Evolutionary conservation across 37 sponge, comb jelly and placozoan genomes (phyloP), one percentile per base, ranked within the genome.

Genomic region (Beroe ovata): DNA sequence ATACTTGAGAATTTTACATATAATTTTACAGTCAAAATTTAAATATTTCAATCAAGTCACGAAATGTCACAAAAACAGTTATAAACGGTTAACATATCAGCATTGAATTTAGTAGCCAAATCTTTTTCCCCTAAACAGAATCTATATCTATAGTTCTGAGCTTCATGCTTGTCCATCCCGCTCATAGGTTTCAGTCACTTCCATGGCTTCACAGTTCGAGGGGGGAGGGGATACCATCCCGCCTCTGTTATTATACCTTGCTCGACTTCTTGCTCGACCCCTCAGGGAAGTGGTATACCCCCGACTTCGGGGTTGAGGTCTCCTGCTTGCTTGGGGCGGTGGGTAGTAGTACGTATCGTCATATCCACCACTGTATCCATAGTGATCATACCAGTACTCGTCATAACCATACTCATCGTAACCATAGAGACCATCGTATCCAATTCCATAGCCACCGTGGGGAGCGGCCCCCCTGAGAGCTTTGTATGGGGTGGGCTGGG

Each of bases 401-500:
- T 16, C 23, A 11, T 47, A 47, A 6, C 54, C 54, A 11, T 47
- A 47, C 11, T 11, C 54, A 14, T 62, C 63, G 63, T 62, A 62
- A 3, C 20, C 29, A 23, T 62, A 62, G 11, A 30, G 8, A 19
- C 34, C 69, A 4, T 66, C 69, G 36, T 66, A 66, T 2, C 35
- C 36, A 28, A 4, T 23, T 19, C 59, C 59, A 47, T 47, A 47
- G 11, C 54, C 54, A 1, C 35, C 69, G 4, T 34, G 69, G 69
- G 25, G 30, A 34, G 16, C 35, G 32, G 36, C 36, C 30, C 30
- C 32, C 28, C 84, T 11, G 28, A 77, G 19, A n/a, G 42, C 84
- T 36, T 77, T 77, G 28, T 42, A 77, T 2, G 84, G 84, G 6
- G 84, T 77, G 8, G 84, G 84, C 54, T 77, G 42, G 19, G 84